Evolutionary conservation across 2,888 invertebrate species (phyloP).

Genomic region (Eledona agricola): DNA sequence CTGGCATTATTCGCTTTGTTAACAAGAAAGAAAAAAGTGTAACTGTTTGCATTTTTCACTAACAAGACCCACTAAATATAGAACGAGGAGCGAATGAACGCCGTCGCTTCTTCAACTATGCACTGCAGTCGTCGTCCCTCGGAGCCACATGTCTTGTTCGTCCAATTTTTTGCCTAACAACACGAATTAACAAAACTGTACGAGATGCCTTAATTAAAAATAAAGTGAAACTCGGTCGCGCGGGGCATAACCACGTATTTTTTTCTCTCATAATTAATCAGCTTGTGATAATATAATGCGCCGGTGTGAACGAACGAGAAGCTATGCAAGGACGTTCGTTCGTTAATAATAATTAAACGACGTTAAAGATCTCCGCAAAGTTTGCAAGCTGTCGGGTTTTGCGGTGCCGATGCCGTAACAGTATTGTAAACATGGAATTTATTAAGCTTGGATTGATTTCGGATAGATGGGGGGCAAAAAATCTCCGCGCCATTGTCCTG

Average conservation of each 20-base stretch:
- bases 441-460: too few relatives aligned
- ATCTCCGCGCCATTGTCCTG: slow-evolving; percentile 17
- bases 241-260: too few relatives aligned
- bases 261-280: slow-evolving; percentile 18
- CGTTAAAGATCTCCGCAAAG: slow-evolving; percentile 20
- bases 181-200: too few relatives aligned
- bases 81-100: too few relatives aligned
- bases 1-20: slow-evolving; percentile 20
- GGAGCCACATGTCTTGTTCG: too few relatives aligned
- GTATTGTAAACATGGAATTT: slow-evolving; percentile 13
- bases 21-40: slow-evolving; percentile 25
- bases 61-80: slow-evolving; percentile 29
- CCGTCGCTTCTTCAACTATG: too few relatives aligned
- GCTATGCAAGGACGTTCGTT: slow-evolving; percentile 36
- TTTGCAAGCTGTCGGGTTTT: slow-evolving; percentile 1
- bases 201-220: too few relatives aligned
- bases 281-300: slow-evolving; percentile 20
- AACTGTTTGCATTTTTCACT: slow-evolving; percentile 25
- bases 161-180: too few relatives aligned
- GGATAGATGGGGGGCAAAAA: slow-evolving; percentile 1
- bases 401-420: slow-evolving; percentile 17
- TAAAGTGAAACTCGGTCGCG: too few relatives aligned
- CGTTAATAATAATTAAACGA: slow-evolving; percentile 25
- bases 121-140: too few relatives aligned
- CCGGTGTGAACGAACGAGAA: slow-evolving; percentile 30